Base-by-base conservation (phyloP, 2,113 vertebrate genomes). In the Microcebus ravelobensis region DNA sequence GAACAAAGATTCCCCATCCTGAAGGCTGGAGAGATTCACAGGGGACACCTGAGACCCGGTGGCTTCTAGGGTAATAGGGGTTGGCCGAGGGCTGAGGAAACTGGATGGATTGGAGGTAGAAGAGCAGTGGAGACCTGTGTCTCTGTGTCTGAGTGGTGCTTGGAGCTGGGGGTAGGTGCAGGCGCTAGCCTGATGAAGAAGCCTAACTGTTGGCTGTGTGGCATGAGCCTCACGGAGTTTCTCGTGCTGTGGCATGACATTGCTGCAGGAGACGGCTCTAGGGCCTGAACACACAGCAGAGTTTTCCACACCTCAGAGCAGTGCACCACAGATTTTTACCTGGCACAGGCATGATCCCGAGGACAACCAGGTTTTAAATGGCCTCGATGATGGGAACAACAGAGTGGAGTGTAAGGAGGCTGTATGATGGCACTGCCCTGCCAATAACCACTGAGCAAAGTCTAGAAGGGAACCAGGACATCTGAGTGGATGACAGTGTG, bases 191-290 rank as follows among this genome's bases (percentile, higher is more conserved):
- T 82, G 48, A 23, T 18, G 29, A 67, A 31, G 21, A 92, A 67
- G 18, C 21, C 71, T 80, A 34, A 0, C 31, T 31, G 59, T 25
- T 14, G 4, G 48, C 36, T 83, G 15, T 17, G 14, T 29, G 36
- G 4, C 4, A 1, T 3, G 34, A 67, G 20, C 29, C 29, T 82
- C 45, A 15, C 0, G 0, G 36, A 15, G 2, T 14, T n/a, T 29
- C 50, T 91, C 15, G 42, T 67, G 70, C 61, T 13, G 12, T 17
- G 25, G 34, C 3, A 9, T 9, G 25, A 23, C 59, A 42, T 31
- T 9, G 48, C 21, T 83, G 45, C 2, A 73, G 61, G 61, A 87
- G 31, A 25, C 31, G 74, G 6, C 36, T 21, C 34, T 29, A 48
- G 55, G 29, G 23, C 13, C 21, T 15, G 15, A 76, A 68, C 94